Evolutionary conservation across 2,888 invertebrate species (phyloP), one percentile per base, ranked within the genome.

Genomic region (Oligia strigilis): DNA sequence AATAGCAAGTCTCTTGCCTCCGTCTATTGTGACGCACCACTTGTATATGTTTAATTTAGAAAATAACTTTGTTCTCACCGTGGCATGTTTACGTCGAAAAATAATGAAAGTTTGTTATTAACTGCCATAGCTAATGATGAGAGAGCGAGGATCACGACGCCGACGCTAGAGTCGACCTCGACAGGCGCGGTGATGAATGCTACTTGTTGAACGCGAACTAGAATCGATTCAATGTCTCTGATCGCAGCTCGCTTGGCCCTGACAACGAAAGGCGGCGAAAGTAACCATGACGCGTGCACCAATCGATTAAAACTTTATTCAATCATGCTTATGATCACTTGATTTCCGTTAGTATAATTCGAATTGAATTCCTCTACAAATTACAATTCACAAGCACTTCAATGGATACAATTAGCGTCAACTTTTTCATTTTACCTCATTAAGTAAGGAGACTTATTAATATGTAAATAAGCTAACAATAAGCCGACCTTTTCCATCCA

Each of bases 191-290:
- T 93, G 93, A 94, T 93, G 91, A 92, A 93, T 93, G 92, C 90
- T 88, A 87, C 89, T 91, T 90, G 91, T 83, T 84, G 88, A 88
- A 85, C 88, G 89, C 87, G 89, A 88, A 87, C 90, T 89, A 90
- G 88, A 90, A 88, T 88, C 89, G 88, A 90, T 90, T 92, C 91
- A 92, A 93, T 92, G 92, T 90, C 90, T 90, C 90, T 92, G 90
- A 80, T 89, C 84, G 86, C 88, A 89, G 90, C 86, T 91, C 90
- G 82, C 85, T 89, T 93, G 93, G 93, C 95, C 95, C 93, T 95
- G 95, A 93, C 95, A 93, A 94, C 94, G 95, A 95, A 95, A 95
- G 92, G 94, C 93, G 94, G 96, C 95, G 96, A 96, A 96, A 96
- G 96, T 96, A 93, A 91, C 91, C 91, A 92, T 94, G 94, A 94